Conservation (phyloP, 2,797 vertebrate species). For the Takifugu ocellatus region DNA sequence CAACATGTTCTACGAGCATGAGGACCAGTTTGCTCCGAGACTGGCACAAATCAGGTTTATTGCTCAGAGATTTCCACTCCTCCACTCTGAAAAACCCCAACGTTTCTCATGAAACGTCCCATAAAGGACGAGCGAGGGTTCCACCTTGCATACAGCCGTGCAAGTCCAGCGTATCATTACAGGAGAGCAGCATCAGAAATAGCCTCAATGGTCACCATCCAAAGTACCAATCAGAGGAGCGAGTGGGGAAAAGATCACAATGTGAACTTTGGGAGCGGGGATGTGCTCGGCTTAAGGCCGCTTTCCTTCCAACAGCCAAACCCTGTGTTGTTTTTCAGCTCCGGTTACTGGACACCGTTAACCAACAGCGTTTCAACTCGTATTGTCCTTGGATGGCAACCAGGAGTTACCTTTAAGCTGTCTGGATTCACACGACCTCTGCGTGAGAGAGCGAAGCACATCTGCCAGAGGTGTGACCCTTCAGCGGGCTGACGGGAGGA, state of each 20-base stretch:
- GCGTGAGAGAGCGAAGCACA: background rate
- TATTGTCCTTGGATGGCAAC: conserved; percentile 69
- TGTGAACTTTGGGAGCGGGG: conserved; percentile 52
- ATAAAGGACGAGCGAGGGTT: conserved; percentile 25
- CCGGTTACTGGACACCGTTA: conserved; percentile 70
- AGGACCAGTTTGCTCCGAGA: no score
- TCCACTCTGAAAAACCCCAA: background rate
- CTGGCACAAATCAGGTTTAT: no score
- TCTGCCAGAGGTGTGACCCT: background rate
- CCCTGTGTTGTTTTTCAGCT: conserved; percentile 68
- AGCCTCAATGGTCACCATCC: conserved; percentile 50
- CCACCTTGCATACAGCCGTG: conserved; percentile 37
- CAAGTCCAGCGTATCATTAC: conserved; percentile 64
- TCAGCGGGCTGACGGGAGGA: background rate
- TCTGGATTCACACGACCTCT: conserved; percentile 1
- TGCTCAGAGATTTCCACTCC: no score
- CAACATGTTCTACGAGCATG: no score
- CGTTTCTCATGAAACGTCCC: conserved; percentile 11
- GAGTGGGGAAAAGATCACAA: conserved; percentile 65
- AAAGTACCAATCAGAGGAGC: conserved; percentile 51
- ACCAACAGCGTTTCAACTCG: conserved; percentile 76
- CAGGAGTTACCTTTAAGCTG: conserved; percentile 50
- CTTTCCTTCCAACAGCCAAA: conserved; percentile 50
- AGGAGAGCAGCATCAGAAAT: conserved; percentile 65
- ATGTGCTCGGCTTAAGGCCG: conserved; percentile 42